Evolutionary conservation across 2,113 vertebrate species (phyloP).

Genomic region (Hippocampus mohnikei): DNA sequence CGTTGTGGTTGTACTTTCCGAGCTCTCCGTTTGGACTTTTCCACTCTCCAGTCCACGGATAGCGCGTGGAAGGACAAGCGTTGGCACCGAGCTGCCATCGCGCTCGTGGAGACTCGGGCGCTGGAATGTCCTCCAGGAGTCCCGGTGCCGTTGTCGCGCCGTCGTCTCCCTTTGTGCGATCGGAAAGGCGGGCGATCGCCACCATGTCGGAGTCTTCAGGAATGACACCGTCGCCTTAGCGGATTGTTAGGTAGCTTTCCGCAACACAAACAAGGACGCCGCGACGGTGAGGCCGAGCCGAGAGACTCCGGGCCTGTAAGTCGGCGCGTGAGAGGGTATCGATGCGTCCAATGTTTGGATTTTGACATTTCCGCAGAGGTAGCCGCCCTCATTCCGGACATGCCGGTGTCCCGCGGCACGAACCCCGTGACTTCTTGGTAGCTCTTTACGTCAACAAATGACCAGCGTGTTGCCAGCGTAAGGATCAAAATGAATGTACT

Average conservation of each 20-base stretch:
- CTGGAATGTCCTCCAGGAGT: background rate
- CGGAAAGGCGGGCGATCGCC: background rate
- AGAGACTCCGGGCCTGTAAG: too few species aligned
- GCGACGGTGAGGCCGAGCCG: background rate
- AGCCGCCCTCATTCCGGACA: too few species aligned
- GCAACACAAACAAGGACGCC: background rate
- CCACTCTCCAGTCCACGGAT: conserved; percentile 47
- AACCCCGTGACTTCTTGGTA: too few species aligned
- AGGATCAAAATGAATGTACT: too few species aligned
- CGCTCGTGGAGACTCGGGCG: conserved; percentile 13
- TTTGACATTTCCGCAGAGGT: too few species aligned
- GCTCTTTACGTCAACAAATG: too few species aligned
- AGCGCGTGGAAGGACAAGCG: conserved; percentile 25
- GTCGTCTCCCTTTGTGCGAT: background rate
- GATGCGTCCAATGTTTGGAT: too few species aligned
- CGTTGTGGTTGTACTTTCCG: conserved; percentile 64
- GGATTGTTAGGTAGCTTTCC: background rate
- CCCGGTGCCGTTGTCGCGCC: conserved; percentile 13
- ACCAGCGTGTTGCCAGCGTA: too few species aligned
- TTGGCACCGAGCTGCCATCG: conserved; percentile 27
- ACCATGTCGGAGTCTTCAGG: background rate
- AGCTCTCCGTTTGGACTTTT: conserved; percentile 58
- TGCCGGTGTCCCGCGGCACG: too few species aligned
- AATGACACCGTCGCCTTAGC: background rate
- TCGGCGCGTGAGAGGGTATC: too few species aligned